Base-by-base conservation (phyloP, 2,888 invertebrate genomes). In the Catocala fraxini region DNA sequence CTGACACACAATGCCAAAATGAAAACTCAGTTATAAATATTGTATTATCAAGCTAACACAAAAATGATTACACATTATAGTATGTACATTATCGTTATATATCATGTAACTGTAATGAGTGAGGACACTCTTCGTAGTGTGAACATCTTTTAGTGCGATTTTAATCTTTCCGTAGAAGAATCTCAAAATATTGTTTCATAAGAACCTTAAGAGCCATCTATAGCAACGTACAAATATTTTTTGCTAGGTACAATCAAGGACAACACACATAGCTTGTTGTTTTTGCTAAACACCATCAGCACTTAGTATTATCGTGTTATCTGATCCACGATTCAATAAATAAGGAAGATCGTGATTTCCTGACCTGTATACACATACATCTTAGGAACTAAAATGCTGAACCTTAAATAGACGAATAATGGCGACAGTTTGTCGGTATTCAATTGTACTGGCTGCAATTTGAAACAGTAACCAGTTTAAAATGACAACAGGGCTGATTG, bases 291-390 rank as follows among this genome's bases (percentile, higher is more conserved):
- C 66, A 77, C 78, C 71, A 75, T 77, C 74, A 69, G 73, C 77
- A 75, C 75, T 75, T 77, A 75, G 57, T 60, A 54, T 59, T 71
- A 76, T 75, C 68, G 56, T 47, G 54, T 66, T 80, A 84, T 84
- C 84, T 63, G 83, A 84, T 80, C 66, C 84, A 83, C 84, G 84
- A 83, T 70, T 66, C 75, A 73, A 81, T 82, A 76, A 77, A 80
- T 75, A 79, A 75, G 77, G 75, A 73, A 66, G 65, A 78, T 79
- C 81, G 79, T 81, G 83, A 78, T 76, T 77, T 75, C 75, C 75
- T 78, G 70, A 74, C 76, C 73, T 63, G 43, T 57, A 63, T 64
- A 59, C 67, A 63, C 68, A 56, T 67, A 63, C 61, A 55, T 59
- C 56, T 53, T 49, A 33, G 42, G 13, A 53, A 55, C 60, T 43